phyloP scores from a whole-genome alignment of 2,113 vertebrate genomes.

The Aplodontia rufa region DNA sequence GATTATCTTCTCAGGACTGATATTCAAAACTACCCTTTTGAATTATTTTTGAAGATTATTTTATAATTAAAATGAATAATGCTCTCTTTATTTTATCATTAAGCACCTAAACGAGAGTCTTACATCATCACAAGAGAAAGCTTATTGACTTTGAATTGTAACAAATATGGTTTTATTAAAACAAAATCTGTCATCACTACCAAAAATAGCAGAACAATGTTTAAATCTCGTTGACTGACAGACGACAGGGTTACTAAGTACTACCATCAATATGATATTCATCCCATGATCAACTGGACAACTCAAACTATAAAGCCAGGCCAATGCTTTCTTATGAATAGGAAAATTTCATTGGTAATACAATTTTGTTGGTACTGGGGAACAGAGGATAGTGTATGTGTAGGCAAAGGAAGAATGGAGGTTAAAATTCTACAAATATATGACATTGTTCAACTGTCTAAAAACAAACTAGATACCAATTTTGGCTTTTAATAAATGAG shows the following conservation, averaged over 20 bases:
- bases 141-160: not conserved
- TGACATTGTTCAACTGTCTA: not conserved
- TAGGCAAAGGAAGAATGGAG: not conserved
- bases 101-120: not conserved
- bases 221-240: not conserved
- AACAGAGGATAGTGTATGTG: not conserved
- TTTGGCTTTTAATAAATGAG: not conserved
- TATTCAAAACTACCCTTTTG: not conserved
- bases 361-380: not conserved
- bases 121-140: constrained; percentile 1
- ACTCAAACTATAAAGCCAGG: not conserved
- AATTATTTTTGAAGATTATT: constrained; percentile 27
- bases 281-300: not conserved
- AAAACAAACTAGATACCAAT: constrained; percentile 4
- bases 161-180: constrained; percentile 16
- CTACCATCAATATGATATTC: not conserved
- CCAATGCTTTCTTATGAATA: not conserved
- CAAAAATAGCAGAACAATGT: not conserved
- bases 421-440: not conserved
- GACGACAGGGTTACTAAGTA: not conserved
- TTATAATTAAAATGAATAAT: constrained; percentile 46
- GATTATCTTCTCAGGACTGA: constrained; percentile 24
- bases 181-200: not conserved
- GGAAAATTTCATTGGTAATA: not conserved
- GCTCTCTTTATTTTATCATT: not conserved